Evolutionary conservation across 37 sponge, comb jelly and placozoan genomes (phyloP), one percentile per base, ranked within the genome.

Genomic region (Hexactinellida sp.): DNA sequence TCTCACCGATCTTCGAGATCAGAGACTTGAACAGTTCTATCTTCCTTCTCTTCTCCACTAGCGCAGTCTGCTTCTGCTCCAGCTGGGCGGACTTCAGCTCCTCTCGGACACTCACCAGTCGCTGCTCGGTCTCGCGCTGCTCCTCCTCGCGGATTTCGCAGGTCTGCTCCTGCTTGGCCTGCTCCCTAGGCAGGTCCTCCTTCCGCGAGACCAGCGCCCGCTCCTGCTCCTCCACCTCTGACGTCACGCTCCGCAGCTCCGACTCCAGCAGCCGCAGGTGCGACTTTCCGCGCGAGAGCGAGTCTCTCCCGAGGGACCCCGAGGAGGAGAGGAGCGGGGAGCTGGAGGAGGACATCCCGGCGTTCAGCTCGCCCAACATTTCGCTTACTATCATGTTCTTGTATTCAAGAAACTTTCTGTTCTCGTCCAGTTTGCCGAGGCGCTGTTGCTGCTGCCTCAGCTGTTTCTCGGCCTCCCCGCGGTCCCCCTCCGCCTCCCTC

Each of bases 151-250:
- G 89, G 86, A 89, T 86, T 35, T 84, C 82, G 24, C 38, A 36
- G 0, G 90, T 86, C 85, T 89, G 88, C 38, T 89, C 82, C 37
- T 86, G 83, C 52, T 63, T 41, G 39, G 92, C 88, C 55, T 82
- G 87, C 54, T 88, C 90, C 24, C 83, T 84, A 7, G 55, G 37
- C n/a, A 90, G 88, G 54, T 92, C 89, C 55, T 83, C 83, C 30
- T 88, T 36, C 54, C 85, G 71, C 39, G 82, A 35, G 84, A 86
- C 39, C 0, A 89, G 38, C 30, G 30, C 82, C 5, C 52, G 37
- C 55, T 92, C 92, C 51, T 88, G 83, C 41, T 34, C 47, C 37
- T 86, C 55, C 90, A 89, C 82, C 16, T 76, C 36, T 30, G 35
- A 32, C n/a, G 82, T 54, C 38, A 51, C 1, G 30, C 37, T 82